Base-by-base conservation (phyloP, 1,140 invertebrate genomes). In the Belonocnema kinseyi region DNA sequence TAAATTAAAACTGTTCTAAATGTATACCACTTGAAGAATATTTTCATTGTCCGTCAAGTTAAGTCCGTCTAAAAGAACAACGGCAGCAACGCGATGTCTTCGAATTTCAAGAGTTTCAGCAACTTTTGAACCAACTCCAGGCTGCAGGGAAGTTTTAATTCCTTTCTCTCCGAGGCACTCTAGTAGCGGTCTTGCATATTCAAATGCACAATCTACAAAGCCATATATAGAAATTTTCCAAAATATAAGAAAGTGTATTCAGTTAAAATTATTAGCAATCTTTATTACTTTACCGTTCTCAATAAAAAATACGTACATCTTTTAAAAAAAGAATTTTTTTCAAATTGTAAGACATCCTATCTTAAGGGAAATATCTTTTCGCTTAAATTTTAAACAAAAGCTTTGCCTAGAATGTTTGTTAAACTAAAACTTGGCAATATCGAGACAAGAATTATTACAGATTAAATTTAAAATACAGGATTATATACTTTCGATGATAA, bases 11-110 rank as follows among this genome's bases (percentile, higher is more conserved):
- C 5, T 14, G 70, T 53, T 75, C 19, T 54, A 46, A 26, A 50
- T 75, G 46, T 51, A 51, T 82, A 89, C 88, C 86, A 88, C 33
- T 52, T 87, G 81, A 1, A 89, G 76, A 58, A 89, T 78, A 58
- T 88, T 89, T 13, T 89, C 84, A 50, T 80, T 75, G 3, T 84
- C 79, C 10, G 88, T 88, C 19, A 88, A 75, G 76, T 89, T 89
- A 2, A 88, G 76, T 50, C 79, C 80, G n/a, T 89, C 88, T 6
- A 88, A 56, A n/a, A 89, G 74, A 0, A 89, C 85, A 11, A 89
- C 83, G 4, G 88, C 85, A 56, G 86, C 83, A 8, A 89, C 82
- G 3, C 88, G 86, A 73, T 89, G 86, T 40, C 82, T 85, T 75
- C 74, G 75, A 51, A 89, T 87, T 33, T 77, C 77, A 8, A 89